These are phyloP conservation scores for Brevipalpus yothersi DNA, from an alignment of 1,140 invertebrate genomes.

Conservation along the genomic window DNA sequence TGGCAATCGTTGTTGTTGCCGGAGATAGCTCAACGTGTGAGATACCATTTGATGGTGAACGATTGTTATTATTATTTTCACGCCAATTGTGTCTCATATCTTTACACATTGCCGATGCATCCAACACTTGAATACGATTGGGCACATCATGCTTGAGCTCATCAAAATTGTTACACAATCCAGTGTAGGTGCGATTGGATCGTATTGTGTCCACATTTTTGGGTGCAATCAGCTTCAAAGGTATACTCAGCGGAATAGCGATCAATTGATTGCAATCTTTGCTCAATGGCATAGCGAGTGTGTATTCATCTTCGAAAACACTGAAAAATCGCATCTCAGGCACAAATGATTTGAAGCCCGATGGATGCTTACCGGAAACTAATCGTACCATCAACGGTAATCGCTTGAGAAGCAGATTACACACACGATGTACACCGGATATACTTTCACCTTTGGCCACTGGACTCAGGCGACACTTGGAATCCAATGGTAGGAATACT, in stretches of 20 bases:
- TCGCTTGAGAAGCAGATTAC: slow-evolving; percentile 57
- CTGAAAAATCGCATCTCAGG: slow-evolving; percentile 54
- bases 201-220: slow-evolving; percentile 55
- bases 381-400: slow-evolving; percentile 68
- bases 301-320: slow-evolving; percentile 50
- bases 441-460: slow-evolving; percentile 73
- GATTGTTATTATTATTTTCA: not conserved
- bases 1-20: too few species aligned
- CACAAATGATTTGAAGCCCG: slow-evolving; percentile 39
- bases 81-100: slow-evolving; percentile 11
- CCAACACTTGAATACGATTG: slow-evolving; percentile 39
- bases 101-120: slow-evolving; percentile 17
- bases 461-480: slow-evolving; percentile 64
- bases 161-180: slow-evolving; percentile 49
- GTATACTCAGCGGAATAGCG: slow-evolving; percentile 54
- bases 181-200: slow-evolving; percentile 47
- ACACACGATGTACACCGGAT: slow-evolving; percentile 54
- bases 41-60: too few species aligned
- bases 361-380: slow-evolving; percentile 56
- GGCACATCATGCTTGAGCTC: slow-evolving; percentile 32
- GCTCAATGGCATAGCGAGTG: slow-evolving; percentile 51
- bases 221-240: slow-evolving; percentile 54
- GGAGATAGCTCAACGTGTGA: too few species aligned
- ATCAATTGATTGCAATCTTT: slow-evolving; percentile 26
- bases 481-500: slow-evolving; percentile 53